Base-by-base conservation (phyloP, 2,888 invertebrate species). In the Asteroscopus sphinx region DNA sequence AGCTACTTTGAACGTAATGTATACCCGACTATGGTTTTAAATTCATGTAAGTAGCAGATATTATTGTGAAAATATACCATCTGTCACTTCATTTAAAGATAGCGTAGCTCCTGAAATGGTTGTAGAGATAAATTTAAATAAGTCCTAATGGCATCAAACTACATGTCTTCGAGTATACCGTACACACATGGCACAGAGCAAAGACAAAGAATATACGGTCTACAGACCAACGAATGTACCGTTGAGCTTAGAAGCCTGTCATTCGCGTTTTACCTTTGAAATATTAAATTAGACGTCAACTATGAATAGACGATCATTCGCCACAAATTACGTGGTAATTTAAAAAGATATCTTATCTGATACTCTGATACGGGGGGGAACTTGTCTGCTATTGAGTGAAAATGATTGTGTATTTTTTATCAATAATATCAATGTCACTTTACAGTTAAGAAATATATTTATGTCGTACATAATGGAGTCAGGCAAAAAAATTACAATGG, bases 401-500 rank as follows among this genome's bases (percentile, higher is more conserved):
- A 58, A 66, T 61, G 58, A 66, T 71, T 59, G 54, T 61, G 56
- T 64, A 42, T 66, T 63, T n/a, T 30, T 61, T 67, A 65, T 59
- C 52, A 44, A 68, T 70, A 63, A 67, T 64, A 72, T 61, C 52
- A 67, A 60, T 70, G 36, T 47, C 48, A 59, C 39, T 76, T 68
- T 73, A 81, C 77, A 71, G 76, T 81, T 80, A 76, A 46, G 41
- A 70, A 63, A 68, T 62, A 52, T 63, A 74, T 65, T 71, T 75
- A 68, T 74, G 71, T 73, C 63, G 58, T 51, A 69, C 58, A 58
- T 69, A 62, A 68, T 60, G 75, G 64, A 64, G 57, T 69, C 77
- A 57, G 63, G 75, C 73, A 79, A 82, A 80, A n/a, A 82, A 82
- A 77, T 73, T 61, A 83, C 77, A 83, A 85, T 79, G 70, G 77